These are phyloP conservation scores for Muntiacus reevesi DNA, from an alignment of 2,113 vertebrate species.

Conservation along the genomic window DNA sequence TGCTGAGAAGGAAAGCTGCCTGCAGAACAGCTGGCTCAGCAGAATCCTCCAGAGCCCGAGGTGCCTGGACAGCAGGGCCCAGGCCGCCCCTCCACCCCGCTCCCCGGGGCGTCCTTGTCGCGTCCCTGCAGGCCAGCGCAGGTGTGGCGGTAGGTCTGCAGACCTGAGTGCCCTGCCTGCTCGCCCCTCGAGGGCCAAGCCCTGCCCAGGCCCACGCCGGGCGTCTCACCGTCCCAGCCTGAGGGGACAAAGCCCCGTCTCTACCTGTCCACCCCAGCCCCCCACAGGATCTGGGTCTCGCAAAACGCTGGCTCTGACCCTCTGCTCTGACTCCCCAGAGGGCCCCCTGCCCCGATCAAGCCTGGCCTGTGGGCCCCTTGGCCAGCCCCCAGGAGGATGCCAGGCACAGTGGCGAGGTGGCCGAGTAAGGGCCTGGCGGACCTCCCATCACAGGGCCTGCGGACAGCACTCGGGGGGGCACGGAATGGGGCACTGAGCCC, in stretches of 20 bases:
- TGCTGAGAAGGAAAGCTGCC: not conserved
- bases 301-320: not conserved
- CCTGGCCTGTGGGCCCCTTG: not conserved
- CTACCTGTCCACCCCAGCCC: not conserved
- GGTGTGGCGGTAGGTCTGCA: not conserved
- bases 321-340: not conserved
- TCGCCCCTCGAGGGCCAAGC: not conserved
- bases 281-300: not conserved
- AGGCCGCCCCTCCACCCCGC: not conserved
- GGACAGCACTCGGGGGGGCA: not conserved
- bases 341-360: not conserved
- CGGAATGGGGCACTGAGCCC: not conserved
- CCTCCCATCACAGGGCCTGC: not conserved
- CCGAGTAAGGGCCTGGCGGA: not conserved
- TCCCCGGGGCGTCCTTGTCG: not conserved
- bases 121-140: not conserved
- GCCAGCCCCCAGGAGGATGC: not conserved
- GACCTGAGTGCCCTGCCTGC: not conserved
- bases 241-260: not conserved
- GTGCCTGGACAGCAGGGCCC: not conserved
- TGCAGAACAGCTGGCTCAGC: not conserved
- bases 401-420: not conserved
- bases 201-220: not conserved
- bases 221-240: not conserved
- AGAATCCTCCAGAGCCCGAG: rapidly evolving